phyloP scores from a whole-genome alignment of 2,113 vertebrate species.

The Neofelis nebulosa region DNA sequence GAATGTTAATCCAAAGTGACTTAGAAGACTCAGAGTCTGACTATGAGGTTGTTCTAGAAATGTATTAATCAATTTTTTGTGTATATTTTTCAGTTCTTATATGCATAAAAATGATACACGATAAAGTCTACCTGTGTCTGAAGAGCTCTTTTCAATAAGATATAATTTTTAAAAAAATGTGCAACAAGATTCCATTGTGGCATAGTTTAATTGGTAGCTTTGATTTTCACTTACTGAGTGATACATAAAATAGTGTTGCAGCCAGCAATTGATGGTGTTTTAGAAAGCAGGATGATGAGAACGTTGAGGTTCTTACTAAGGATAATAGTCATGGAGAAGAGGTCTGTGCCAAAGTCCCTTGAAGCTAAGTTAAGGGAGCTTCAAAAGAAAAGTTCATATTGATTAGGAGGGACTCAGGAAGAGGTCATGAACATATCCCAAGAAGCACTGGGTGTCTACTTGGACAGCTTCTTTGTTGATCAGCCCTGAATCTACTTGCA shows the following conservation, averaged over 20 bases:
- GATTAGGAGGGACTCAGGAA: neutral
- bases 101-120: neutral
- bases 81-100: neutral
- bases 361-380: neutral
- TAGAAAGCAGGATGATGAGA: neutral
- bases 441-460: neutral
- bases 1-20: neutral
- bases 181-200: neutral
- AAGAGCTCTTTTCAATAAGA: neutral
- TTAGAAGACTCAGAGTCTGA: neutral
- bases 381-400: neutral
- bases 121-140: neutral
- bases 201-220: neutral
- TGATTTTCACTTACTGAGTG: neutral
- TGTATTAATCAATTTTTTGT: neutral
- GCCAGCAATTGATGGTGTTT: neutral
- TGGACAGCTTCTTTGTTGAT: too few relatives aligned
- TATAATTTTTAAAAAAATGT: neutral
- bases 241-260: neutral
- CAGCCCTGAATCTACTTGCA: neutral
- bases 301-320: neutral
- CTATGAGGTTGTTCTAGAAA: neutral
- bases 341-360: neutral
- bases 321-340: neutral
- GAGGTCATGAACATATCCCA: neutral